Evolutionary conservation across 2,888 invertebrate genomes (phyloP).

Genomic region (Heliconius aoede): DNA sequence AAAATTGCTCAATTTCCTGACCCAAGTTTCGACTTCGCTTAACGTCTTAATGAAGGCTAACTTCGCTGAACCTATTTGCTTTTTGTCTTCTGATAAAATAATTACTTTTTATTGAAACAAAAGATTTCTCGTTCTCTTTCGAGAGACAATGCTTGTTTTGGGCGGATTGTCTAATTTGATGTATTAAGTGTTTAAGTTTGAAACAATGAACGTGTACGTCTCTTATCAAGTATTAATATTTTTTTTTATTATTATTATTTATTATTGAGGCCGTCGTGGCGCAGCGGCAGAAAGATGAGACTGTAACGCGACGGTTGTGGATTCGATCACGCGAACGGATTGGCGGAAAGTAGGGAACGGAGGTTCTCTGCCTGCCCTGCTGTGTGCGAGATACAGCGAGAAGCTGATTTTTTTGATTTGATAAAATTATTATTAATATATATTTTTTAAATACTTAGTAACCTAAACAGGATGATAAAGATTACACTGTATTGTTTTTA

Average conservation of each 20-base stretch:
- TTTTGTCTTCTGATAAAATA: slow-evolving; percentile 66
- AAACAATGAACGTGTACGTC: neutral
- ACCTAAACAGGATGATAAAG: no score
- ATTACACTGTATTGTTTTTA: no score
- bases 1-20: slow-evolving; percentile 77
- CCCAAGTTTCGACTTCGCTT: slow-evolving; percentile 66
- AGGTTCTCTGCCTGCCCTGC: no score
- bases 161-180: slow-evolving; percentile 1
- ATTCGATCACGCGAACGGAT: no score
- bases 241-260: no score
- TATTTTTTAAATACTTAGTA: neutral
- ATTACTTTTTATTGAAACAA: slow-evolving; percentile 63
- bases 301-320: no score
- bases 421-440: no score
- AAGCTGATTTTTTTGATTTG: no score
- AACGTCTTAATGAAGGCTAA: slow-evolving; percentile 75
- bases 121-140: slow-evolving; percentile 21
- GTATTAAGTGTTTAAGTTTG: neutral
- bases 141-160: slow-evolving; percentile 6
- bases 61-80: slow-evolving; percentile 67
- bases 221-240: neutral
- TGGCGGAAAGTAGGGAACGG: no score
- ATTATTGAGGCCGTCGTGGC: no score
- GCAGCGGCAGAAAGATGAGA: no score
- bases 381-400: no score